Evolutionary conservation across 1,140 invertebrate genomes (phyloP), one percentile per base, ranked within the genome.

Genomic region (Ostrea edulis): DNA sequence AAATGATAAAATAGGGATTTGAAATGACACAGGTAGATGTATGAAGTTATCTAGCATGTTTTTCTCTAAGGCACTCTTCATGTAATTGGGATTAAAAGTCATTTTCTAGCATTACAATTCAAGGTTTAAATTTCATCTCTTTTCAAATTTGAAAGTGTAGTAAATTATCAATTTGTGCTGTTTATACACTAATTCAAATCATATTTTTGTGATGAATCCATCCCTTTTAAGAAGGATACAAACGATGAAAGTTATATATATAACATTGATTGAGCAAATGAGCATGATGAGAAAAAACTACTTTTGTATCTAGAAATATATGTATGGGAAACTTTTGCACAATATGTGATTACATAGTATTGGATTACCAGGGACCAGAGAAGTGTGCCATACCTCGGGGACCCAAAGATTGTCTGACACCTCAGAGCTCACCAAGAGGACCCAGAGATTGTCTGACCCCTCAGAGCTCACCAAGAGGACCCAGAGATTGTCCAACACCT

Each of bases 311-410:
- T 5, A 44, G 35, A 44, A 44, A 44, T 44, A 44, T 44, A 44
- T 44, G 35, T 44, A 44, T 44, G 35, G 5, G 35, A 44, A 44
- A 44, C 35, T 1, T 44, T 5, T 44, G 35, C 35, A 44, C 35
- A 44, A 44, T 44, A 44, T 44, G 35, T 44, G 35, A 44, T 44
- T 44, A 44, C 35, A 62, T 20, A n/a, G 0, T 20, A 62, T 5
- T 77, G 68, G 29, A 77, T 77, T 77, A 77, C 14, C 68, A 77
- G 68, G 68, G 68, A 77, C 68, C 68, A 77, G 25, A 77, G 29
- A 77, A 77, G 68, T 29, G 68, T 62, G 58, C n/a, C n/a, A 44
- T 44, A 25, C 44, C 82, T 52, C 17, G 9, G 82, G 52, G 44
- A 25, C 3, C 82, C 22, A 22, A 14, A 53, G 82, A 54, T n/a